Evolutionary conservation across 2,888 invertebrate species (phyloP), one percentile per base, ranked within the genome.

Genomic region (Trissonchulus latispiculum): DNA sequence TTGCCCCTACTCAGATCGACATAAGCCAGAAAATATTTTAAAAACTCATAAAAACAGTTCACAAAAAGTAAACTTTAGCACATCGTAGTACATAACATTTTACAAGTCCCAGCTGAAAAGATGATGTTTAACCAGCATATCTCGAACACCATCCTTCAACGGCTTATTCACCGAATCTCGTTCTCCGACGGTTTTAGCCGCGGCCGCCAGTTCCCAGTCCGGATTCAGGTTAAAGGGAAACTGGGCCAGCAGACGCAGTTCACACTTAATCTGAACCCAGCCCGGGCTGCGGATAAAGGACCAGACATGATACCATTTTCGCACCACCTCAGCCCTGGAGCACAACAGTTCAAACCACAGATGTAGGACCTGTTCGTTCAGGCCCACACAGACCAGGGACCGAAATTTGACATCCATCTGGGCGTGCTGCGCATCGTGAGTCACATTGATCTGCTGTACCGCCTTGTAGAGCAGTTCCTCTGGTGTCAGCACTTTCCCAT

Each of bases 381-480:
- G 87, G 36, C 95, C 97, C 84, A 95, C 89, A 83, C 95, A 95
- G 78, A 97, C 90, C 32, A 97, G 87, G 72, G 95, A 95, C 72
- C 99, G 88, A 77, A 99, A 85, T 86, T 99, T 99, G 0, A 97
- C 95, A 86, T 99, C 99, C 94, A 97, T 95, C 87, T 96, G 96
- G 68, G 94, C 93, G 85, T 94, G 94, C 0, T 92, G 93, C 83
- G 91, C 90, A 83, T 96, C 95, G 84, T 99, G 99, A 2, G 93
- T 92, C 79, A 93, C 88, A 85, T 97, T 97, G 37, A 99, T 91
- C 31, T 93, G 89, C 84, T 97, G 95, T 2, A 99, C 95, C 84
- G 95, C 95, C 85, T 86, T 83, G 80, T 86, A 87, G 18, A 87
- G 78, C 33, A 87, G 83, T 79, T 99, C 99, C 87, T 97, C 97